Base-by-base conservation (phyloP, 2,888 invertebrate genomes). In the Cryptus viduatorius region DNA sequence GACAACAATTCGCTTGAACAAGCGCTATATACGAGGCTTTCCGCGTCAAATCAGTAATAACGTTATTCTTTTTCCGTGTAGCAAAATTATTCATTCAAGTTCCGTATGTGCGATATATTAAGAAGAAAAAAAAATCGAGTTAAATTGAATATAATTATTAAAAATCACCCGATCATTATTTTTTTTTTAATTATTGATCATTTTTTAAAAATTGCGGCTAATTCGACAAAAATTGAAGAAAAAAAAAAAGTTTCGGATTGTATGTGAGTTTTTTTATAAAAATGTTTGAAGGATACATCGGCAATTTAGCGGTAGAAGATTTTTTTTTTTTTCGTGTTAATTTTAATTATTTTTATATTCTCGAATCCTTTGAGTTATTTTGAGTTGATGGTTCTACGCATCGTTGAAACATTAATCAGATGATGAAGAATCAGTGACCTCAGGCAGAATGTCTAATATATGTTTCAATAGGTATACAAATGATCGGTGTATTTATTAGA, bases 1-100 rank as follows among this genome's bases (percentile, higher is more conserved):
- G 82, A 76, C 79, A 73, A 59, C 42, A 65, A 46, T 79, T 72
- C 72, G 72, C 79, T 50, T n/a, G 46, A 67, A 77, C 79, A 53
- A 53, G 75, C 59, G 12, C 12, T 24, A 44, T 69, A 14, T n/a
- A 61, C 61, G 29, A 61, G 31, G 61, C 14, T 29, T 61, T 61
- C 31, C 14, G 14, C 31, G 61, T 31, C 31, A 31, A n/a, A 31
- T 31, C 61, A 7, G 48, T 48, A 24, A 19, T 24, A 3, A 10
- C 24, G 3, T 12, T 12, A 24, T 56, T 56, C 24, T 19, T 24
- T 24, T 4, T 10, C 10, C 24, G 19, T 19, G 19, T 8, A 56
- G 10, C 4, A 56, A 56, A 56, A 56, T 24, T 56, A 12, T 56
- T 56, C 4, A 10, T 12, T 24, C 12, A 12, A 56, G 3, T 37